Base-by-base conservation (phyloP, 35 echinoderm and acorn worm species). In the Lytechinus variegatus region DNA sequence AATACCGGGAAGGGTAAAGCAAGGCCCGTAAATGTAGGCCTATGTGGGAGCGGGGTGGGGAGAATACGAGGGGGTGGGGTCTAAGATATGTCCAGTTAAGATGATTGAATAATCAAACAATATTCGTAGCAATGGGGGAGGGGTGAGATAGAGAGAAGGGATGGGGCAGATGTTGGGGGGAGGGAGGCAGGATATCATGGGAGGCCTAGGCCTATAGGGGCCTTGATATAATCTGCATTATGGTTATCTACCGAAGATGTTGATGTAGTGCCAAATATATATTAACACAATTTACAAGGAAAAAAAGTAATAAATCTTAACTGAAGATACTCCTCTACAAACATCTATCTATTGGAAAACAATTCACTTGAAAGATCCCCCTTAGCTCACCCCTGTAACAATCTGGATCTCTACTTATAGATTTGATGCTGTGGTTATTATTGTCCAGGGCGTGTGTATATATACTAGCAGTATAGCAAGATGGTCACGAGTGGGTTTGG, bases 401-500 rank as follows among this genome's bases (percentile, higher is more conserved):
- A 24, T 79, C 66, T 79, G 66, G 66, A 5, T 16, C 66, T 71
- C 6, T 21, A 71, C 14, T 24, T n/a, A 79, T 79, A 7, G n/a
- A 6, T 8, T n/a, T 58, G 19, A 79, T 79, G 66, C 66, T 24
- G n/a, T 79, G 66, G 16, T 79, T 79, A 79, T 79, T n/a, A 79
- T 79, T 24, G 66, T 79, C 66, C 16, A 58, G 56, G 5, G 66
- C 66, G 21, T 79, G 66, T 24, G 57, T 60, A 60, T 10, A 24
- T 79, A 7, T 79, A 24, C 66, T 79, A 24, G 3, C 66, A 58
- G 56, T 33, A 33, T 52, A 53, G 87, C 87, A 29, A 54, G 10
- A 28, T 51, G 27, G 88, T 44, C 52, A 52, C 29, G 88, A 90
- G 29, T 90, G 88, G 88, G 88, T 21, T 90, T 90, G 88, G 88